These are phyloP conservation scores for Drosophila pseudoobscura DNA, from an alignment of 1,140 invertebrate species.

Conservation along the genomic window DNA sequence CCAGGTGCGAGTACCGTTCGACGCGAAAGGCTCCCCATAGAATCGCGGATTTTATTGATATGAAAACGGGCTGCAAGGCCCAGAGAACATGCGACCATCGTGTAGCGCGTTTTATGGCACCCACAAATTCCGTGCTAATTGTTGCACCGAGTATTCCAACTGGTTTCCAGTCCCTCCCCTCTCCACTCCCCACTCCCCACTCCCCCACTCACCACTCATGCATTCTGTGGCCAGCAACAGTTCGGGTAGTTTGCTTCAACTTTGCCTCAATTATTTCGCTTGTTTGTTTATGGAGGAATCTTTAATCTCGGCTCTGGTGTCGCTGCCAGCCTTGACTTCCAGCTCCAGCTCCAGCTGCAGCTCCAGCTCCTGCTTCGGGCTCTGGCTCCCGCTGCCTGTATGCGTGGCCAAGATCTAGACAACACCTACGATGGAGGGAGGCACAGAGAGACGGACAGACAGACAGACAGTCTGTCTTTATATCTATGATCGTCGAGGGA, in stretches of 20 bases:
- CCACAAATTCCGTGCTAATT: conserved; percentile 81
- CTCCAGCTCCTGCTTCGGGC: conserved; percentile 24
- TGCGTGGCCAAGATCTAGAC: conserved; percentile 79
- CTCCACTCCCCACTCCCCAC: conserved; percentile 6
- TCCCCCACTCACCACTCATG: not conserved
- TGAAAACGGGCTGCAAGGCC: conserved; percentile 46
- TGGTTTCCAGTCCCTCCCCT: conserved; percentile 23
- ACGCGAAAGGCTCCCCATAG: conserved; percentile 7
- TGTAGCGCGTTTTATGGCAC: conserved; percentile 79
- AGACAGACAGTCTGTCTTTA: conserved; percentile 1
- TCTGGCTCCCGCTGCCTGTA: conserved; percentile 15
- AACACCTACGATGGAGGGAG: conserved; percentile 41
- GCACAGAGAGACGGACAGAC: not conserved
- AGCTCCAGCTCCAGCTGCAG: conserved; percentile 8
- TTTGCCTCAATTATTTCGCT: conserved; percentile 83
- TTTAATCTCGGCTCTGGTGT: conserved; percentile 71
- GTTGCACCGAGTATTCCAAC: conserved; percentile 67
- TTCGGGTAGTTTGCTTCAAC: conserved; percentile 79
- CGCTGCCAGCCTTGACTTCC: conserved; percentile 63
- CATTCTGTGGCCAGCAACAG: conserved; percentile 8
- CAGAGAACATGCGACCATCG: conserved; percentile 70
- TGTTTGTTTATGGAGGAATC: conserved; percentile 83
- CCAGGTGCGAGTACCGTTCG: conserved; percentile 21
- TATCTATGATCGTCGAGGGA: conserved; percentile 65
- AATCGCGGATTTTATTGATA: conserved; percentile 38